These are phyloP conservation scores for Lithophane leautieri DNA, from an alignment of 2,888 invertebrate species.

Conservation along the genomic window DNA sequence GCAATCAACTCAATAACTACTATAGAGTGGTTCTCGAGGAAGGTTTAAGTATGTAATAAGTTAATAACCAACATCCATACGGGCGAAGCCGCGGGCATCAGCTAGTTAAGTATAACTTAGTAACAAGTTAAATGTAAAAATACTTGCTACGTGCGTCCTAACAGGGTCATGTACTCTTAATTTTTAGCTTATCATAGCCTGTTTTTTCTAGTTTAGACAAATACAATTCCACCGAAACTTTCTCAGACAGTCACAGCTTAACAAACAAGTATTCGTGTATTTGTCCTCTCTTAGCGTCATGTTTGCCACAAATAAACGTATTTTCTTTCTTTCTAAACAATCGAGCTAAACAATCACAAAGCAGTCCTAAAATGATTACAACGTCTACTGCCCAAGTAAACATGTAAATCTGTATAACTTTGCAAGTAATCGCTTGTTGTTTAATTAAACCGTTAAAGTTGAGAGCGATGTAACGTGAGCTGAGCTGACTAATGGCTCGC, in stretches of 20 bases:
- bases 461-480: conserved; percentile 3
- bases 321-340: too few relatives aligned
- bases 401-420: conserved; percentile 53
- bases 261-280: too few relatives aligned
- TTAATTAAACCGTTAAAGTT: conserved; percentile 53
- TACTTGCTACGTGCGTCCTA: background rate
- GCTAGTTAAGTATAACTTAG: too few relatives aligned
- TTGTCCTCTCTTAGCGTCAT: too few relatives aligned
- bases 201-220: background rate
- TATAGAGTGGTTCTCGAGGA: too few relatives aligned
- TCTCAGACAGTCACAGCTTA: background rate
- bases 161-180: background rate
- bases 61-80: too few relatives aligned
- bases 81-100: too few relatives aligned
- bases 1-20: too few relatives aligned
- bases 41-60: too few relatives aligned
- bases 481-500: conserved; percentile 26
- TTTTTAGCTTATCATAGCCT: too few relatives aligned
- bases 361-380: conserved; percentile 22
- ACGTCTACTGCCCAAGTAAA: conserved; percentile 28
- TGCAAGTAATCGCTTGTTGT: conserved; percentile 51
- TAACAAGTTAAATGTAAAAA: background rate
- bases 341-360: conserved; percentile 13
- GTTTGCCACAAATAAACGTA: too few relatives aligned
- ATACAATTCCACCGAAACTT: background rate